Base-by-base conservation (phyloP, 2,888 invertebrate genomes). In the Euplexia lucipara region DNA sequence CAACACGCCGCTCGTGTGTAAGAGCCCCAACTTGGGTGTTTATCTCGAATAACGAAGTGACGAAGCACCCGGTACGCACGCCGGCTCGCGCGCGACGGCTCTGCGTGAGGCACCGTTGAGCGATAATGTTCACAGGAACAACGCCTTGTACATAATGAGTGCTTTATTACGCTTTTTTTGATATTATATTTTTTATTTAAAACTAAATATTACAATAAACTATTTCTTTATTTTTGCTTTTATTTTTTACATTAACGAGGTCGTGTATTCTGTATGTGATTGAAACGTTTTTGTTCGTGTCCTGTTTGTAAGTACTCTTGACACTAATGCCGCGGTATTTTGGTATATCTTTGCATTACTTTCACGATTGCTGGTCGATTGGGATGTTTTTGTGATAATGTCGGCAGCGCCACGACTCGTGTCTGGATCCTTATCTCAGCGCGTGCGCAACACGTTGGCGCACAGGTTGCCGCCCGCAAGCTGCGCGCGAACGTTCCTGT, bases 121-220 rank as follows among this genome's bases (percentile, higher is more conserved):
- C 52, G 60, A 65, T 72, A 39, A 56, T 51, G 68, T 66, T 78
- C 68, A 63, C 70, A 74, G 63, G 57, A 68, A 71, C 70, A 60
- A 74, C 70, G 84, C 83, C 84, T 84, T 92, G 92, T 92, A 93
- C 87, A 92, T 92, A 90, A 88, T 80, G 90, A 92, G 92, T 94
- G 93, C 93, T 94, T 92, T 91, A 91, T 90, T 92, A 93, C 91
- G 93, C 92, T 94, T 93, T 89, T n/a, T 90, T 93, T 92, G 88
- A 92, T 92, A 91, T 92, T 90, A 89, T 85, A 78, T 78, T 81
- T 84, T 88, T 90, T 79, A 80, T 89, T 89, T 86, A 84, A 75
- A 75, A 66, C 79, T 83, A 83, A 81, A 73, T 81, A 82, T 84
- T 83, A 83, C 80, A 79, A 75, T 83, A 86, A 86, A 84, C 83